These are phyloP conservation scores for Priocnemis perturbator DNA, from an alignment of 2,888 invertebrate genomes.

Conservation along the genomic window DNA sequence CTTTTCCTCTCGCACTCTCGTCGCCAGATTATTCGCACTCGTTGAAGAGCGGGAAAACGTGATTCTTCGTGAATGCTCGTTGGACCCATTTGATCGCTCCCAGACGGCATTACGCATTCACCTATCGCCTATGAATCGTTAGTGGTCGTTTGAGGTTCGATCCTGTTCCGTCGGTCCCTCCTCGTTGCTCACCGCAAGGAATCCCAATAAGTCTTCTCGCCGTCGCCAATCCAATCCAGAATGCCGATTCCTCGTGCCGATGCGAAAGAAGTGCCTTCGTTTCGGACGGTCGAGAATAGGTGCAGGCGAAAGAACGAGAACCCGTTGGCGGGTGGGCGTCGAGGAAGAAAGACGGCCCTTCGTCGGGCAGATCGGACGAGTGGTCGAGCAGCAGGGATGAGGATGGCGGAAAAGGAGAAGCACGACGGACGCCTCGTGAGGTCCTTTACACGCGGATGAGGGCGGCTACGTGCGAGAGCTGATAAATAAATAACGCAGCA, in stretches of 20 bases:
- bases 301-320: constrained; percentile 3
- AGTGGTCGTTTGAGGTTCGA: constrained; percentile 38
- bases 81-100: too few species aligned
- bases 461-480: constrained; percentile 48
- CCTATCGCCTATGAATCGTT: constrained; percentile 21
- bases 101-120: constrained; percentile 20
- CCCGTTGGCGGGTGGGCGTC: not conserved
- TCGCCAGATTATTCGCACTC: too few species aligned
- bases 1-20: too few species aligned
- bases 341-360: constrained; percentile 2
- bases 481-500: constrained; percentile 63
- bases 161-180: constrained; percentile 11
- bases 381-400: constrained; percentile 11
- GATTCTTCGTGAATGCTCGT: too few species aligned
- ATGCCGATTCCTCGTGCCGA: constrained; percentile 28
- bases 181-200: constrained; percentile 38
- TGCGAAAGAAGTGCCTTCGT: constrained; percentile 29
- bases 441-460: constrained; percentile 39
- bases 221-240: constrained; percentile 33
- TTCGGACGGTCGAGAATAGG: constrained; percentile 4
- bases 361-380: not conserved
- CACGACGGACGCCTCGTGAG: constrained; percentile 31
- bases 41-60: too few species aligned
- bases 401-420: constrained; percentile 11
- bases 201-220: constrained; percentile 43